A percentile compares a stretch with the other conserved stretches of the same genome.
These are phyloP conservation scores for Gadopsis marmoratus DNA, from an alignment of 2,797 vertebrate genomes.

Conservation along the genomic window DNA sequence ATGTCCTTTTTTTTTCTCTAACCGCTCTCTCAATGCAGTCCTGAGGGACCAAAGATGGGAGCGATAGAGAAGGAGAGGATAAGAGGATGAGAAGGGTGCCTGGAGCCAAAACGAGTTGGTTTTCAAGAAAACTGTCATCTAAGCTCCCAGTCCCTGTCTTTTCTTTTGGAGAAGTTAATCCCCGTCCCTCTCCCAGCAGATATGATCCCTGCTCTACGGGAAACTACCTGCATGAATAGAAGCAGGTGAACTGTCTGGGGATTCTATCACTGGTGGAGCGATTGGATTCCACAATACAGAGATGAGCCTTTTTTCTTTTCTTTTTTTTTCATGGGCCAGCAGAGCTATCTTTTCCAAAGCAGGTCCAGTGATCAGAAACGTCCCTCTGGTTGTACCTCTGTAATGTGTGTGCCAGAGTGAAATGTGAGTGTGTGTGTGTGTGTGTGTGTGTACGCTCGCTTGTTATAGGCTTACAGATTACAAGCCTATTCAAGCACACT, in stretches of 20 bases:
- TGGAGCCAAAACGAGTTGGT: slow-evolving; percentile 72
- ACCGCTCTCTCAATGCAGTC: slow-evolving; percentile 59
- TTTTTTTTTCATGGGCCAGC: slow-evolving; percentile 46
- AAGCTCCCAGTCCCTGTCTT: slow-evolving; percentile 81
- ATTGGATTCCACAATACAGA: slow-evolving; percentile 77
- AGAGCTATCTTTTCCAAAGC: slow-evolving; percentile 57
- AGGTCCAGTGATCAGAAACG: slow-evolving; percentile 63
- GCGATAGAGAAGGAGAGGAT: slow-evolving; percentile 63
- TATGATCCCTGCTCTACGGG: slow-evolving; percentile 75
- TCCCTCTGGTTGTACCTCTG: slow-evolving; percentile 50
- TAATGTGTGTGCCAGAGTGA: slow-evolving; percentile 56
- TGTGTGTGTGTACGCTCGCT: slow-evolving; percentile 30
- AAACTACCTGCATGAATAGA: slow-evolving; percentile 84
- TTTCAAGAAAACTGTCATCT: slow-evolving; percentile 81
- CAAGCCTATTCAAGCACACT: slow-evolving; percentile 36
- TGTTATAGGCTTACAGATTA: slow-evolving; percentile 54
- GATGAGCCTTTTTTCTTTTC: slow-evolving; percentile 57
- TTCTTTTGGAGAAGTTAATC: slow-evolving; percentile 82
- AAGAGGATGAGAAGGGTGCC: slow-evolving; percentile 72
- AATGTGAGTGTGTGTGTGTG: slow-evolving; percentile 50
- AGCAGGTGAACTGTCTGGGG: slow-evolving; percentile 76
- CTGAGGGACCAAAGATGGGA: slow-evolving; percentile 72
- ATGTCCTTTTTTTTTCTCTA: slow-evolving; percentile 38
- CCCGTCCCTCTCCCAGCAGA: slow-evolving; percentile 70
- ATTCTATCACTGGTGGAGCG: slow-evolving; percentile 68